Evolutionary conservation across 2,797 vertebrate species (phyloP), one percentile per base, ranked within the genome.

Genomic region (Sebastes kiyomatsui): DNA sequence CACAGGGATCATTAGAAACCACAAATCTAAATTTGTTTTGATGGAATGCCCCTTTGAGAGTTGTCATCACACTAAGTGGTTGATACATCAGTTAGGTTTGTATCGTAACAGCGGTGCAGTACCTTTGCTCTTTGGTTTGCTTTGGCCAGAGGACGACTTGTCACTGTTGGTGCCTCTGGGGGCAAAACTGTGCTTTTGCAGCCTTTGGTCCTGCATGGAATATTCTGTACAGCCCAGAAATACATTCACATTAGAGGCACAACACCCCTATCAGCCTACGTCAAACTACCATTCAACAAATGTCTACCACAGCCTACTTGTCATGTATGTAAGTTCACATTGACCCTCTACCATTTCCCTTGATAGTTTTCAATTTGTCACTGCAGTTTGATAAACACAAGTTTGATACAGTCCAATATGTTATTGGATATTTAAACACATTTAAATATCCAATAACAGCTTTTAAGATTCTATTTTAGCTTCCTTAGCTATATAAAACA

Each of bases 101-200:
- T 68, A 67, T 75, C n/a, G 16, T 52, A 90, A 58, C 76, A 80
- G 56, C 77, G 55, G 74, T 82, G 68, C 60, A 72, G 1, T 97
- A 99, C 98, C 99, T 97, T 98, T 97, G 92, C 88, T 96, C 95
- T 99, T 99, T 96, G 97, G 97, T 97, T 99, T 99, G 95, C 92
- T 98, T 87, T 98, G 98, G 91, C 96, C 96, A 94, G 96, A 97
- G 65, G 95, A 91, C 69, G 91, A 95, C 95, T 99, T 99, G 88
- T 99, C 99, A 87, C 86, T 94, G 91, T 84, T 91, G 90, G 95
- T 92, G 91, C 93, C 96, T 96, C 98, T 96, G 81, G 97, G 95
- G 87, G 96, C 95, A 96, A 97, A 99, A 91, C 96, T 97, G 92
- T 97, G 96, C 95, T 99, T 99, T 88, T 96, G 95, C 93, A 97